Evolutionary conservation across 2,113 vertebrate genomes (phyloP).

Genomic region (Semnornis frantzii): DNA sequence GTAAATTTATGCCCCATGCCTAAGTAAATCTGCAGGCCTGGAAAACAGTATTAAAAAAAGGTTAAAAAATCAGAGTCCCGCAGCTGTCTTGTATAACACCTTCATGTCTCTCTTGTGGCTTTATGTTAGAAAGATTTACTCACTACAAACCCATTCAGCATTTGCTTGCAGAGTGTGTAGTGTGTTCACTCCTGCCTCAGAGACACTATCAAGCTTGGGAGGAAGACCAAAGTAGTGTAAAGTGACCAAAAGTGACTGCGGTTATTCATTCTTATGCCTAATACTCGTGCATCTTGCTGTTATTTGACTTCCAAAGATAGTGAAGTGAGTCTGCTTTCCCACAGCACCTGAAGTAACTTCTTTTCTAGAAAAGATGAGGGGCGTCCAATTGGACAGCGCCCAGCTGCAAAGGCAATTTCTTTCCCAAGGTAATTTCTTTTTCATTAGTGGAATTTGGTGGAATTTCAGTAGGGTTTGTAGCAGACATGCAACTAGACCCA

Average conservation of each 20-base stretch:
- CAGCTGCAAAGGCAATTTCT: neutral
- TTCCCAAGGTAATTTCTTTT: neutral
- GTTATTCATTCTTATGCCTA: neutral
- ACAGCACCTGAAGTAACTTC: neutral
- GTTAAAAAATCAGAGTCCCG: neutral
- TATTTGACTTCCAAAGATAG: neutral
- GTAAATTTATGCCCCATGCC: neutral
- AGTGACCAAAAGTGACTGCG: neutral
- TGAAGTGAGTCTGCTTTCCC: neutral
- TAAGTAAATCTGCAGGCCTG: neutral
- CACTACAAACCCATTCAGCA: neutral
- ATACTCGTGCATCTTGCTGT: neutral
- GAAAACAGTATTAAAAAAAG: neutral
- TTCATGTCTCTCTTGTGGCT: neutral
- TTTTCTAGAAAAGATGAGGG: neutral
- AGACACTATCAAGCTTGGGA: neutral
- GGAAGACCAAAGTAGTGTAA: neutral
- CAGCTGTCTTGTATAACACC: neutral
- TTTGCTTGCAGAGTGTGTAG: neutral
- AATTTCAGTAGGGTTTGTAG: neutral
- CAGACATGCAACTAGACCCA: rapidly evolving
- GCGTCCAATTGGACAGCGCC: neutral
- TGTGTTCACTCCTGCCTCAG: neutral
- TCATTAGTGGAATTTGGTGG: neutral
- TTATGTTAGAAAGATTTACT: neutral